phyloP scores from a whole-genome alignment of 2,797 vertebrate genomes.

The Crenuchus spilurus region DNA sequence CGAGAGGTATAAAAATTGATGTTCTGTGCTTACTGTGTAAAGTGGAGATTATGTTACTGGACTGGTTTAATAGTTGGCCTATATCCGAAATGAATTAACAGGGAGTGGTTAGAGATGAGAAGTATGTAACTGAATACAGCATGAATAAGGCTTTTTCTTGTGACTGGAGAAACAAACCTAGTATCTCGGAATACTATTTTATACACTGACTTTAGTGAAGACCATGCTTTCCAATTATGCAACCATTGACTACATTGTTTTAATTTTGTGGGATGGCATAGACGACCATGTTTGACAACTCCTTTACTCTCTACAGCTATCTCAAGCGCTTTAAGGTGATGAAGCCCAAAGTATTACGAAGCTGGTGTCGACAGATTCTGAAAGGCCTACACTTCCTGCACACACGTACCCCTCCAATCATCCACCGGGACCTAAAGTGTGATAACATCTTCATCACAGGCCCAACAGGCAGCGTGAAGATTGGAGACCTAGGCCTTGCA shows the following conservation, averaged over 20 bases:
- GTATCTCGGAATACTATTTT: not conserved
- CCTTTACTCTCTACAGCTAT: conserved; percentile 79
- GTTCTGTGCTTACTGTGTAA: too few species aligned
- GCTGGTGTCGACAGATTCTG: conserved; percentile 97
- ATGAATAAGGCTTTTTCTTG: too few species aligned
- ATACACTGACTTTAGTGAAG: not conserved
- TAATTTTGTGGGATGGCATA: too few species aligned
- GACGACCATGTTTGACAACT: not conserved
- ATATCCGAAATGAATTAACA: too few species aligned
- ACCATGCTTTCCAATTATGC: not conserved
- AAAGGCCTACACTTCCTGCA: conserved; percentile 97
- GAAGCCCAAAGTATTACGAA: conserved; percentile 96
- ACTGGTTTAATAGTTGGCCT: too few species aligned
- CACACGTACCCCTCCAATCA: conserved; percentile 94
- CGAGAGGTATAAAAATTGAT: too few species aligned
- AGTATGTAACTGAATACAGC: too few species aligned
- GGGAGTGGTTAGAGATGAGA: too few species aligned
- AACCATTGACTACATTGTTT: not conserved
- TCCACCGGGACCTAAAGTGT: conserved; percentile 97
- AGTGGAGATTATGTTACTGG: too few species aligned
- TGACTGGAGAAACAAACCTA: too few species aligned
- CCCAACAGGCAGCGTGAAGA: conserved; percentile 97
- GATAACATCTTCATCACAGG: conserved; percentile 99
- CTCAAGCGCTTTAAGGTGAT: conserved; percentile 98
- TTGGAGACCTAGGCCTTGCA: conserved; percentile 95